A percentile compares a stretch with the other conserved stretches of the same genome.
These are phyloP conservation scores for Gobio gobio DNA, from an alignment of 2,113 vertebrate species.

Conservation along the genomic window DNA sequence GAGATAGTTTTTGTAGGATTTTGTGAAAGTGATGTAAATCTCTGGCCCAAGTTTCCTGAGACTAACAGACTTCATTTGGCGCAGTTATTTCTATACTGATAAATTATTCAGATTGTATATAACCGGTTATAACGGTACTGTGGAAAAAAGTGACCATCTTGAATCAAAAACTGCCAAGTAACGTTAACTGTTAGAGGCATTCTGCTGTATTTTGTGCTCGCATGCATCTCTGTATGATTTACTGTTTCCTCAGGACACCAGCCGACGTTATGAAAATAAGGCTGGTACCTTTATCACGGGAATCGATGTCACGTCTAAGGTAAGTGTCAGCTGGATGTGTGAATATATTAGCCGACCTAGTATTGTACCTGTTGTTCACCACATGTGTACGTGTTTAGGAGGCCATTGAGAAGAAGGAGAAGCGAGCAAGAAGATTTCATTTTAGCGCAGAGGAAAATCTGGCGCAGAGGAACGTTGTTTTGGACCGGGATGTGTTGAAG, in stretches of 20 bases:
- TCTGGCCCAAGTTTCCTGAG: constrained; percentile 16
- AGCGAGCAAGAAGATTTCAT: constrained; percentile 92
- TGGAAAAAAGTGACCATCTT: background rate
- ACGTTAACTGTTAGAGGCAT: too few species aligned
- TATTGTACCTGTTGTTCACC: background rate
- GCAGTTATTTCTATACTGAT: background rate
- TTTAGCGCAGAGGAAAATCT: constrained; percentile 86
- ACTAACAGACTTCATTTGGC: background rate
- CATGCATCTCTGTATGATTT: background rate
- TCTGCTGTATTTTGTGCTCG: background rate
- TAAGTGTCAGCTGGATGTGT: constrained; percentile 57
- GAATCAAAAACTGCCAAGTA: background rate
- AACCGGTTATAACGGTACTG: background rate
- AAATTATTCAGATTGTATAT: background rate
- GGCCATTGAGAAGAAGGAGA: constrained; percentile 95
- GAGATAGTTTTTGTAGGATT: background rate
- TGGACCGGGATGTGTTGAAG: constrained; percentile 90
- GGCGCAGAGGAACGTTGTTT: constrained; percentile 83
- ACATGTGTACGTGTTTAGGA: constrained; percentile 75
- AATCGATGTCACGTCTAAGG: constrained; percentile 97
- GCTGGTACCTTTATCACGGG: constrained; percentile 97
- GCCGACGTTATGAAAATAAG: constrained; percentile 94
- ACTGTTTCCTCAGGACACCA: constrained; percentile 83
- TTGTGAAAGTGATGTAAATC: background rate
- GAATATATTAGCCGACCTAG: background rate